Evolutionary conservation across 2,113 vertebrate genomes (phyloP), one percentile per base, ranked within the genome.

Genomic region (Solenodon paradoxus): DNA sequence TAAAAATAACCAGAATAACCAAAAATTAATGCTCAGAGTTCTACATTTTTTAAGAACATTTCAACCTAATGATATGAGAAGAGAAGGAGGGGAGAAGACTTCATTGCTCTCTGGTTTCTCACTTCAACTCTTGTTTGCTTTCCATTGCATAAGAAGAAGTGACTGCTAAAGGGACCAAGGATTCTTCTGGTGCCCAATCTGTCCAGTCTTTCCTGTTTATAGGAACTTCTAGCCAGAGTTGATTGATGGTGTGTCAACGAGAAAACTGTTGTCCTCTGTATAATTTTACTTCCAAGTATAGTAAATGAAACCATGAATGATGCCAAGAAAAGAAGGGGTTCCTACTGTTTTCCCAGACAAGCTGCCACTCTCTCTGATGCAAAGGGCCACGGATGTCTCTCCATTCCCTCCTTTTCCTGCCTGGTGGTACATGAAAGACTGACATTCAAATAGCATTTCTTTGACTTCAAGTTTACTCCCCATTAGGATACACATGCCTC

Each of bases 211-310:
- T 61, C 53, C 78, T 83, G 9, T 51, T 30, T 45, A 12, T 45
- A 11, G 49, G 32, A 53, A 26, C 38, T 79, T 72, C 80, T 11
- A 28, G 55, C 38, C 32, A 88, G 20, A 90, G 47, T 15, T 51
- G 7, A 53, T 55, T 40, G 61, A 59, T n/a, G 24, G 16, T 66
- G 7, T 72, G 55, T 5, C 61, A 55, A 49, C 78, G 64, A 42
- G 12, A 49, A 75, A 84, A 84, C 28, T 12, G 2, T 40, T 83
- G 13, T 28, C 38, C 32, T 77, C n/a, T 64, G 2, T 57, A 45
- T 71, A 83, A 88, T 82, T 96, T 96, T 82, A 74, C 35, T 71
- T 83, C 30, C 38, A 71, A 87, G 22, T 53, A n/a, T 84, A 66
- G 22, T 82, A 61, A 59, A 24, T 16, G 32, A 82, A 91, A n/a